These are phyloP conservation scores for Melanotaenia duboulayi DNA, from an alignment of 2,113 vertebrate genomes.

Conservation along the genomic window DNA sequence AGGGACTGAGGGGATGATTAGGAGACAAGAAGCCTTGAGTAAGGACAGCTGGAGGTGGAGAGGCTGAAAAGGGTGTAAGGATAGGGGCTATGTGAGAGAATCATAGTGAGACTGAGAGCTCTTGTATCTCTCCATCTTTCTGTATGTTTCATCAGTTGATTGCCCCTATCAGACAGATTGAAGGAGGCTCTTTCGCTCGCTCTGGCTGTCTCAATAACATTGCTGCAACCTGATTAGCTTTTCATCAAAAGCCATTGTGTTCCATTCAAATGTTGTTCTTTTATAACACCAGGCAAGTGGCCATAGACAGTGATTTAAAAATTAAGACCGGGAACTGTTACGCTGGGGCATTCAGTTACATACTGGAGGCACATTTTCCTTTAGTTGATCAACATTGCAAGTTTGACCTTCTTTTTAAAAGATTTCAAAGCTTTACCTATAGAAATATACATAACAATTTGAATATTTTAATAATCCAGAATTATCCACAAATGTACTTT, in stretches of 20 bases:
- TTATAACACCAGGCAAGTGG: slow-evolving; percentile 15
- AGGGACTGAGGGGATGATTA: slow-evolving; percentile 28
- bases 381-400: neutral
- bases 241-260: slow-evolving; percentile 34
- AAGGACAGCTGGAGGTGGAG: slow-evolving; percentile 19
- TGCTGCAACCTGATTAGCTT: slow-evolving; percentile 61
- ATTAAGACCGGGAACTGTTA: no score
- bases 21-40: slow-evolving; percentile 27
- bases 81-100: slow-evolving; percentile 28
- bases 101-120: slow-evolving; percentile 16
- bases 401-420: no score
- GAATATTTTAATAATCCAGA: no score
- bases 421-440: no score
- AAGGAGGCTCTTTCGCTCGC: slow-evolving; percentile 48
- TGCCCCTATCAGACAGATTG: slow-evolving; percentile 56
- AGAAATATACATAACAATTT: no score
- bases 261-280: neutral
- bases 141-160: slow-evolving; percentile 72
- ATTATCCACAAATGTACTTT: neutral
- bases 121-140: slow-evolving; percentile 52
- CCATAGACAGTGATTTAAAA: neutral
- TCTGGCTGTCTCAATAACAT: slow-evolving; percentile 48
- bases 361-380: neutral
- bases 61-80: slow-evolving; percentile 4
- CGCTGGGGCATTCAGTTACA: neutral